phyloP scores from a whole-genome alignment of 2,113 vertebrate genomes.

The Eulacestoma nigropectus region DNA sequence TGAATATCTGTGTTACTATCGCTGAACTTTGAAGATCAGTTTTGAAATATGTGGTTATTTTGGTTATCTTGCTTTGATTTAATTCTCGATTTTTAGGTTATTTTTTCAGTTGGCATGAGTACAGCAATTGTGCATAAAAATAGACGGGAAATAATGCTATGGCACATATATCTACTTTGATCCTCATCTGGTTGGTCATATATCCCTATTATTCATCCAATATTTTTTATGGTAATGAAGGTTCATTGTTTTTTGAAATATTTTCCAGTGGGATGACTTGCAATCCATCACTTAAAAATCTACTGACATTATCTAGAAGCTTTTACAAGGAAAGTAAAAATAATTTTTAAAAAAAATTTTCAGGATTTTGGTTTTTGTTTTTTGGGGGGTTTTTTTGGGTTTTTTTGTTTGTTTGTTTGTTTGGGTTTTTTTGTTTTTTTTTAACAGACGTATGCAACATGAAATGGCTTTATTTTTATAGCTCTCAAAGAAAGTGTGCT shows the following conservation, averaged over 20 bases:
- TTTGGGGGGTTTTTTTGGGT: neutral
- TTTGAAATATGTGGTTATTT: neutral
- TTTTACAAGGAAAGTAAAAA: neutral
- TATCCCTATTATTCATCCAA: neutral
- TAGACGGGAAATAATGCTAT: neutral
- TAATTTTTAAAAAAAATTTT: rapidly evolving
- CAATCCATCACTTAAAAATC: neutral
- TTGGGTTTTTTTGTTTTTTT: neutral
- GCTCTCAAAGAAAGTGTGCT: neutral
- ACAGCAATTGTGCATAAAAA: neutral
- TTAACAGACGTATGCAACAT: neutral
- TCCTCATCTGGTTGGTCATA: neutral
- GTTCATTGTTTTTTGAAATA: neutral
- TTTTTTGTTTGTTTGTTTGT: neutral
- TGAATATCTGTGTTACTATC: neutral
- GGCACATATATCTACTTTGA: neutral
- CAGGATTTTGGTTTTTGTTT: neutral
- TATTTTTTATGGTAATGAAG: neutral
- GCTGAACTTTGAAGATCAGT: neutral
- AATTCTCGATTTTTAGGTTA: neutral
- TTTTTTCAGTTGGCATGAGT: neutral
- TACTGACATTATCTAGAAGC: neutral
- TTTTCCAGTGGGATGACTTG: neutral
- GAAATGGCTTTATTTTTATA: neutral
- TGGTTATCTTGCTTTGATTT: neutral